Percentiles rank a stretch among this genome's conserved stretches.
Conservation (phyloP, 1,140 invertebrate genomes). For the Hyles euphorbiae region DNA sequence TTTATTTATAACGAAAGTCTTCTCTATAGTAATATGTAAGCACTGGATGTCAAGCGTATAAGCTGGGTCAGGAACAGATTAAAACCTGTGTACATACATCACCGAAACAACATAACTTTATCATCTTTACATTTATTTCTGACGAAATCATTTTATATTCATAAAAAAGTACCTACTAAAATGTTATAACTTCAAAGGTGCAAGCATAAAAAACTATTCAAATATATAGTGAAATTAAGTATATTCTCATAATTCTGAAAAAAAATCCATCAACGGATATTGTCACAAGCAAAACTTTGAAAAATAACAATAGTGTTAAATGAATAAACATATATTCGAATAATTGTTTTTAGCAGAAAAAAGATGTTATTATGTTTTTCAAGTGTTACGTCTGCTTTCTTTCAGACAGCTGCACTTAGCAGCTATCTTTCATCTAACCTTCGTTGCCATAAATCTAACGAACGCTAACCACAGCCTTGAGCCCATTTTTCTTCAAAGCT, state of each 20-base stretch:
- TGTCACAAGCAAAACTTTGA: not conserved
- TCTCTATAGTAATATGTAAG: slow-evolving; percentile 12
- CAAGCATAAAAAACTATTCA: too few species aligned
- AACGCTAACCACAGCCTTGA: slow-evolving; percentile 39
- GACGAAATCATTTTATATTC: too few species aligned
- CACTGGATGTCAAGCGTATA: slow-evolving; percentile 20
- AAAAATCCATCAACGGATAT: too few species aligned
- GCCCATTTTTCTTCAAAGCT: slow-evolving; percentile 34
- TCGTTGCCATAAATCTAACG: slow-evolving; percentile 27
- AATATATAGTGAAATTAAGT: too few species aligned
- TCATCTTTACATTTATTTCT: too few species aligned
- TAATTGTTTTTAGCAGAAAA: not conserved
- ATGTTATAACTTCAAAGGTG: too few species aligned
- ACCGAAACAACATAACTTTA: too few species aligned
- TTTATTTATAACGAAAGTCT: slow-evolving; percentile 38
- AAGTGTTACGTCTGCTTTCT: slow-evolving; percentile 17
- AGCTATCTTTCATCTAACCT: slow-evolving; percentile 28
- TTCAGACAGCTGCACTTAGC: slow-evolving; percentile 25
- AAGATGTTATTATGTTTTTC: not conserved
- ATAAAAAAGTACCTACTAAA: too few species aligned
- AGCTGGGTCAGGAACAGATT: slow-evolving; percentile 21
- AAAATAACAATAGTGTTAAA: not conserved
- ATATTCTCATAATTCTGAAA: too few species aligned
- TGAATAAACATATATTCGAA: not conserved
- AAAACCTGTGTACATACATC: slow-evolving; percentile 6